Evolutionary conservation across 2,113 vertebrate genomes (phyloP).

Genomic region (Ctenodactylus gundi): DNA sequence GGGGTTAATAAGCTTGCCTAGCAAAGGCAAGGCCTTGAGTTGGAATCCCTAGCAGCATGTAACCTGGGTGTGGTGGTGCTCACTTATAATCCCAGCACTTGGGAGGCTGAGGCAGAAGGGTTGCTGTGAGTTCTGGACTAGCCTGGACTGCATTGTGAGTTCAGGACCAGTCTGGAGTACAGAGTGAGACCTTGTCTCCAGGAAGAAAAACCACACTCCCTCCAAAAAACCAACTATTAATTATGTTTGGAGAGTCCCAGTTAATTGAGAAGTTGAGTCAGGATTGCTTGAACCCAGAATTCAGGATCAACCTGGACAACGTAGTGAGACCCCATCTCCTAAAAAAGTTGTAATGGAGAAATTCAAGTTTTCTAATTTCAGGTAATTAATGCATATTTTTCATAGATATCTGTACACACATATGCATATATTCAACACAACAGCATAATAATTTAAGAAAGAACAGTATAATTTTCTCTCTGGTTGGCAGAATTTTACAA

Average conservation of each 20-base stretch:
- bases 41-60: background rate
- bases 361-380: too few species aligned
- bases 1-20: background rate
- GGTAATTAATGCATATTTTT: background rate
- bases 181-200: too few species aligned
- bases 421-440: background rate
- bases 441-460: background rate
- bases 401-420: background rate
- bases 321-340: background rate
- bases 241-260: background rate
- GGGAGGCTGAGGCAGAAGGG: too few species aligned
- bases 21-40: background rate
- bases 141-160: too few species aligned
- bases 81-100: too few species aligned
- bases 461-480: background rate
- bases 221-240: background rate
- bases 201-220: too few species aligned
- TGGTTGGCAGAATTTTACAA: constrained; percentile 21
- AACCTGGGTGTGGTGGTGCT: too few species aligned
- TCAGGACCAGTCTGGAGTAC: too few species aligned
- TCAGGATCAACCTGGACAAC: background rate
- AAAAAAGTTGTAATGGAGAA: background rate
- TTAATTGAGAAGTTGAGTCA: background rate
- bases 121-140: too few species aligned
- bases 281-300: background rate